Base-by-base conservation (phyloP, 1,140 invertebrate genomes). In the Drosophila willistoni region DNA sequence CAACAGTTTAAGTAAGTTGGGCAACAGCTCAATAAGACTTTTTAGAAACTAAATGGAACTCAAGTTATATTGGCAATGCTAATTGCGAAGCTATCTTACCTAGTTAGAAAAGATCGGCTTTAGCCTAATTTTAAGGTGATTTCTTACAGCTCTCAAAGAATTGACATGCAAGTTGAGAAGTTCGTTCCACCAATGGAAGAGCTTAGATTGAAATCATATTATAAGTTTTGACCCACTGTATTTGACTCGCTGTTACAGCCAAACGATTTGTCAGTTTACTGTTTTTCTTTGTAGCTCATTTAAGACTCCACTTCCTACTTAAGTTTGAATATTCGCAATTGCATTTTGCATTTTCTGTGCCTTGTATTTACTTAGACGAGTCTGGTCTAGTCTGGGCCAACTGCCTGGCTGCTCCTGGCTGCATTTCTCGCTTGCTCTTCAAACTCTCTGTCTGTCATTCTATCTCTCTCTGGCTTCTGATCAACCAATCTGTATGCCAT, bases 311-410 rank as follows among this genome's bases (percentile, higher is more conserved):
- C 79, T 86, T 86, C 83, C 83, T 80, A 83, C 83, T 83, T 86
- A 73, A 64, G 71, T 87, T 89, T 89, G 80, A 77, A 89, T 89
- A 89, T 83, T 75, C 74, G 83, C 76, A 77, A 78, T 84, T 83
- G 76, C 83, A 79, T 79, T 83, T 89, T 54, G 84, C 34, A 17
- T 59, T 67, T 70, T 73, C 79, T 86, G 83, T 86, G 44, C 44
- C 44, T 51, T 51, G 79, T 81, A 76, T 77, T 79, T 86, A 84
- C 77, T 83, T 71, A 73, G 73, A 60, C 67, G 56, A 74, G 60
- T 57, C 61, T 41, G 33, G 56, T 59, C 56, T 59, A 51, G 44
- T 51, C 44, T 51, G 17, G 44, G 17, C 19, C 42, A 12, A 39
- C 47, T 25, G 19, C 54, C 36, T 34, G n/a, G 9, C 33, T 19